These are phyloP conservation scores for Orbicella faveolata DNA, from an alignment of 64 coral and sea anemone genomes.

Conservation along the genomic window DNA sequence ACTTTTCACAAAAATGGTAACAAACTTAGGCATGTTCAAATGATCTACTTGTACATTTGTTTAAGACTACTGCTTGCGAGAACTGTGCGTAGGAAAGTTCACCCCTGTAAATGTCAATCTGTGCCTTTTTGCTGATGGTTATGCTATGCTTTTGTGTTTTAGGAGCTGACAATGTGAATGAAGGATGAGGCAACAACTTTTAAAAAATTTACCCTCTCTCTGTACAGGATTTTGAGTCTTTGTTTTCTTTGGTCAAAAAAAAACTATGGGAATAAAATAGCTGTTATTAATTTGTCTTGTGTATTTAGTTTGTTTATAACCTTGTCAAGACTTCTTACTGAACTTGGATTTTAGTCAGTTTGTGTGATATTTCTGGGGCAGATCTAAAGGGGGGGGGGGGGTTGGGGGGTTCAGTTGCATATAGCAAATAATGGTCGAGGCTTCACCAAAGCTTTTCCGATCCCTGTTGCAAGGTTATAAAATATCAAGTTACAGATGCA, in stretches of 20 bases:
- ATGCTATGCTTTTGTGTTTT: not conserved
- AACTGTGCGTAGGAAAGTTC: too few relatives aligned
- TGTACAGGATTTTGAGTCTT: slow-evolving; percentile 40
- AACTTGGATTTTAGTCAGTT: not conserved
- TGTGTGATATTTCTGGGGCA: too few relatives aligned
- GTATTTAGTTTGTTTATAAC: not conserved
- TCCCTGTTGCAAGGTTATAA: too few relatives aligned
- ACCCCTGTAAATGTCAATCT: not conserved
- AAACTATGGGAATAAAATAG: slow-evolving; percentile 4
- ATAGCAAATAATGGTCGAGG: too few relatives aligned
- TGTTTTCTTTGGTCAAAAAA: not conserved
- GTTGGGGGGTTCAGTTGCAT: too few relatives aligned
- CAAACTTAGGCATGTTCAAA: too few relatives aligned
- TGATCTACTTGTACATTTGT: too few relatives aligned
- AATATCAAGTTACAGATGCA: too few relatives aligned
- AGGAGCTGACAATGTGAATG: slow-evolving; percentile 86
- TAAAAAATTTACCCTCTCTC: slow-evolving; percentile 14
- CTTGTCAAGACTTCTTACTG: not conserved
- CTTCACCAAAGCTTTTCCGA: too few relatives aligned
- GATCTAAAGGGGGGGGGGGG: too few relatives aligned
- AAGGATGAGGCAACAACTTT: not conserved
- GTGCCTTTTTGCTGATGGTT: not conserved
- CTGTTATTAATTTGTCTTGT: not conserved
- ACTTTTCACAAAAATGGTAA: too few relatives aligned
- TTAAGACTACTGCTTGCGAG: too few relatives aligned